Conservation (phyloP, 2,888 invertebrate genomes). For the Drosophila pseudotakahashii region DNA sequence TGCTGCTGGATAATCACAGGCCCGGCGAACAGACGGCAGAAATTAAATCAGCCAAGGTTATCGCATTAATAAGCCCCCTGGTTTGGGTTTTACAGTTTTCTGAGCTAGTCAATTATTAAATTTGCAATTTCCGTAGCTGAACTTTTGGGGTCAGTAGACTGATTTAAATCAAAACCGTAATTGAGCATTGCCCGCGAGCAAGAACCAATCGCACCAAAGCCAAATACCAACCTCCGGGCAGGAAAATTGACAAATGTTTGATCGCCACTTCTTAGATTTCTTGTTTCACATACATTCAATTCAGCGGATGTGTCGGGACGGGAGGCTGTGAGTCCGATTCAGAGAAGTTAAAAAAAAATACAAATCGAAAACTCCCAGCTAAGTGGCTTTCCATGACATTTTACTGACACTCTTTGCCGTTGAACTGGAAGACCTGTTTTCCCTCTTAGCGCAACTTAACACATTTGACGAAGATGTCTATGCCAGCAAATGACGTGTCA, state of each 20-base stretch:
- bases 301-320: conserved; percentile 66
- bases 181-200: conserved; percentile 61
- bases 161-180: conserved; percentile 83
- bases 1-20: conserved; percentile 61
- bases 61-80: conserved; percentile 79
- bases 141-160: conserved; percentile 82
- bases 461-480: conserved; percentile 77
- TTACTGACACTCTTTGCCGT: conserved; percentile 68
- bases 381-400: conserved; percentile 77
- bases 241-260: conserved; percentile 70
- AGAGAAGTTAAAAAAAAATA: neutral
- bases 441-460: conserved; percentile 70
- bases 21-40: conserved; percentile 56
- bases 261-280: conserved; percentile 12
- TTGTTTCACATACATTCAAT: conserved; percentile 1
- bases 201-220: conserved; percentile 44
- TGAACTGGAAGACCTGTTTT: conserved; percentile 67
- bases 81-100: conserved; percentile 50
- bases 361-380: conserved; percentile 33
- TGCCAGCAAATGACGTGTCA: conserved; percentile 77
- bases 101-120: conserved; percentile 81
- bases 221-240: conserved; percentile 50
- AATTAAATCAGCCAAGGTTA: conserved; percentile 80
- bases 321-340: conserved; percentile 24
- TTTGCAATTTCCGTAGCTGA: conserved; percentile 83